Percentiles rank a stretch among this genome's conserved stretches.
Conservation (phyloP, 2,888 invertebrate species). For the Trissoscelio sp. region DNA sequence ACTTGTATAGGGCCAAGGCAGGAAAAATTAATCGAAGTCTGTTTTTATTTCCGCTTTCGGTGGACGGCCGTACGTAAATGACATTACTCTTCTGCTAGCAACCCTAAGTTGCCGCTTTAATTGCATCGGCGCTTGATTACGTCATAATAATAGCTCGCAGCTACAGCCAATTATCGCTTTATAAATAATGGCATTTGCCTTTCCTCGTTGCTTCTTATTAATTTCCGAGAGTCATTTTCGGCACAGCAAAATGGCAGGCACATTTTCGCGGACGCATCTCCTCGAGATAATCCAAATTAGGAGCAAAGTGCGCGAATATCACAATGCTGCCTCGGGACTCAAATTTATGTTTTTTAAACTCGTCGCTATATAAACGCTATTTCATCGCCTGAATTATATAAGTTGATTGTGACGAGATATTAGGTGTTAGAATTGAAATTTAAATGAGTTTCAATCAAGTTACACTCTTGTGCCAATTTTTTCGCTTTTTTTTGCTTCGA, state of each 20-base stretch:
- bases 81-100: conserved; percentile 20
- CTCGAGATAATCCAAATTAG: conserved; percentile 3
- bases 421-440: conserved; percentile 19
- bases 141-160: conserved; percentile 50
- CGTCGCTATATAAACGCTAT: neutral
- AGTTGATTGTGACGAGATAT: conserved; percentile 22
- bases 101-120: conserved; percentile 37
- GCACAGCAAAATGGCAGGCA: neutral
- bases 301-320: neutral
- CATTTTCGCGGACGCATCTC: neutral
- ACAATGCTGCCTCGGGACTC: conserved; percentile 4
- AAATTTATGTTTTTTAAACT: conserved; percentile 17
- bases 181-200: conserved; percentile 49
- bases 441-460: conserved; percentile 5
- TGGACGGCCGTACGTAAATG: conserved; percentile 4
- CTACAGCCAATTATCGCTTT: conserved; percentile 42
- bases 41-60: conserved; percentile 6
- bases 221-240: conserved; percentile 31
- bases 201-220: conserved; percentile 25
- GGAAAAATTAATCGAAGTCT: conserved; percentile 35
- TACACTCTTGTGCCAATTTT: too few species aligned
- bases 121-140: conserved; percentile 49
- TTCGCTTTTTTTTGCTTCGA: too few species aligned
- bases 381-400: conserved; percentile 34
- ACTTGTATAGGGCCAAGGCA: conserved; percentile 4